A percentile compares a stretch with the other conserved stretches of the same genome.
Conservation (phyloP, 2,113 vertebrate genomes). For the Plestiodon gilberti region DNA sequence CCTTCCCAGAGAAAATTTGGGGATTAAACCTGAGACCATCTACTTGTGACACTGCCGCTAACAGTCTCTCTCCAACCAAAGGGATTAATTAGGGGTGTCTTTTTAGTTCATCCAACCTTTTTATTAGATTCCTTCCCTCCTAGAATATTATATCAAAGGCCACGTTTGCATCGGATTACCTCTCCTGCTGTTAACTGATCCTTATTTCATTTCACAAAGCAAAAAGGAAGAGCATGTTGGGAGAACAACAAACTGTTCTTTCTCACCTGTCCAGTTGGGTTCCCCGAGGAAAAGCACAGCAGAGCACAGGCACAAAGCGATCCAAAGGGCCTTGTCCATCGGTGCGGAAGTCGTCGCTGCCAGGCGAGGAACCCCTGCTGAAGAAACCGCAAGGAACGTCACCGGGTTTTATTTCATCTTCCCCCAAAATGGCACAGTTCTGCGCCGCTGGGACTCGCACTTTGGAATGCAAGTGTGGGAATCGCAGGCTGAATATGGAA, state of each 20-base stretch:
- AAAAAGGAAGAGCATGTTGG: neutral
- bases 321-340: conserved; percentile 48
- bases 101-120: too few relatives aligned
- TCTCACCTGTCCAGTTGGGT: conserved; percentile 64
- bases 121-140: too few relatives aligned
- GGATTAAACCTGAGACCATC: neutral
- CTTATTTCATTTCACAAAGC: too few relatives aligned
- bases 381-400: conserved; percentile 31
- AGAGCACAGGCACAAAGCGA: neutral
- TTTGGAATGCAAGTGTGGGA: neutral
- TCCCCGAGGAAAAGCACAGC: conserved; percentile 39
- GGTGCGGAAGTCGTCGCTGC: conserved; percentile 3
- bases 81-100: too few relatives aligned
- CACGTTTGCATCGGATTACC: too few relatives aligned
- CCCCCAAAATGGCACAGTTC: neutral
- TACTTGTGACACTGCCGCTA: too few relatives aligned
- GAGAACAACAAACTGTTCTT: neutral
- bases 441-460: neutral
- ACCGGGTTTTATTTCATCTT: neutral
- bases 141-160: too few relatives aligned
- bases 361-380: conserved; percentile 33
- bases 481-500: neutral
- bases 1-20: too few relatives aligned
- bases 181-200: too few relatives aligned
- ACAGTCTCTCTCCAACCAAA: too few relatives aligned